Evolutionary conservation across 2,113 vertebrate genomes (phyloP), one percentile per base, ranked within the genome.

Genomic region (Poeciliopsis occidentalis): DNA sequence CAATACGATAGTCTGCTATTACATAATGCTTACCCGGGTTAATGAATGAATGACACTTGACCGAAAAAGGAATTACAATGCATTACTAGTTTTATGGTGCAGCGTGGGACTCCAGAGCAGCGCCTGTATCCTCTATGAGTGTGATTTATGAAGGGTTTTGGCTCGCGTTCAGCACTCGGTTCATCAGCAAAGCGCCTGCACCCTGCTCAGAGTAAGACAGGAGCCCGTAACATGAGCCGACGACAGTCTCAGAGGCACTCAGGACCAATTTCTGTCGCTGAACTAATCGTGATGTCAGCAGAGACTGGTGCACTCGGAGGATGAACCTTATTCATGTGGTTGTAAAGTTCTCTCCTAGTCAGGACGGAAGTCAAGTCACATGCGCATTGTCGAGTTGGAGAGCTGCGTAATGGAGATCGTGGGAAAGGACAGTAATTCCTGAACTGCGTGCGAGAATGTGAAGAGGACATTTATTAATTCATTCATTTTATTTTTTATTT

Each of bases 301-400:
- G 11, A 57, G 4, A 44, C 26, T 15, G 4, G 27, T 27, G 29
- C 57, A 7, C 8, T 54, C 26, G 30, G 32, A 60, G 41, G 67
- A 3, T 63, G 34, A 31, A 22, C 22, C 54, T 29, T 4, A 70
- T 87, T 64, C 24, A 34, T 51, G 2, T 24, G 47, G 27, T 44
- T 66, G 75, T 66, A 81, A 85, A 84, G 77, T 84, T 77, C 70
- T 76, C 27, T 11, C 19, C 19, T 0, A 1, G 34, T 12, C 39
- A 84, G 84, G 79, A 88, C 87, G 91, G 91, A 92, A 92, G 87
- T 89, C 69, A 73, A 73, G 83, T 91, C 88, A 90, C 88, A 88
- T 85, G 86, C 73, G 70, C 72, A 66, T 4, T 74, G 47, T 22
- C 66, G 13, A 62, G 30, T 37, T 65, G 24, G 51, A 70, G 47